Percentiles rank a stretch among this genome's conserved stretches.
Evolutionary conservation across 2,113 vertebrate genomes (phyloP).

Genomic region (Tragulus kanchil): DNA sequence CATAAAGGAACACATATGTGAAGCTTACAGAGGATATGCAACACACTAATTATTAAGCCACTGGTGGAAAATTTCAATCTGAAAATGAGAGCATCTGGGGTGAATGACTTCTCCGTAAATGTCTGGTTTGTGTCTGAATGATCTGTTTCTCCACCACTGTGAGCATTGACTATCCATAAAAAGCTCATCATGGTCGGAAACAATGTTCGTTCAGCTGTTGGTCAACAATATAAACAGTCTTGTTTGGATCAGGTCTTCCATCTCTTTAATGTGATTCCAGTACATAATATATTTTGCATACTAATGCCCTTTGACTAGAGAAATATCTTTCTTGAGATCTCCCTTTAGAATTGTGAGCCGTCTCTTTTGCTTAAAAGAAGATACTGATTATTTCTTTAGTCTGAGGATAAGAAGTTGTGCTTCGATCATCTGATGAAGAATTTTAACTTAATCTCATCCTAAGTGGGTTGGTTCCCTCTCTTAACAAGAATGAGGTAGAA

Average conservation of each 20-base stretch:
- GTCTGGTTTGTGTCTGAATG: conserved; percentile 73
- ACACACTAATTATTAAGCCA: conserved; percentile 67
- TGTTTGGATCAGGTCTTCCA: conserved; percentile 72
- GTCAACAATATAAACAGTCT: conserved; percentile 79
- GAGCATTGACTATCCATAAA: conserved; percentile 71
- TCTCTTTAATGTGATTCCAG: conserved; percentile 76
- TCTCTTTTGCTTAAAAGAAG: conserved; percentile 35
- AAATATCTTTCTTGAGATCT: conserved; percentile 57
- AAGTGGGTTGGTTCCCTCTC: background rate
- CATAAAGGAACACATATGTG: conserved; percentile 74
- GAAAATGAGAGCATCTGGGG: conserved; percentile 78
- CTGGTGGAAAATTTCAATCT: conserved; percentile 76
- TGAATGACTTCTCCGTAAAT: conserved; percentile 68
- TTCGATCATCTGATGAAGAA: background rate
- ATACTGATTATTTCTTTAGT: background rate
- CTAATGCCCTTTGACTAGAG: conserved; percentile 63
- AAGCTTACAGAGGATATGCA: conserved; percentile 63
- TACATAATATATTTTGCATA: conserved; percentile 73
- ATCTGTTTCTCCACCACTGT: conserved; percentile 74
- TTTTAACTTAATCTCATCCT: conserved; percentile 51
- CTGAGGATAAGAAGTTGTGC: background rate
- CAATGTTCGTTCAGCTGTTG: conserved; percentile 76
- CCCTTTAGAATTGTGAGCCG: conserved; percentile 56
- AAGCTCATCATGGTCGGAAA: conserved; percentile 73
- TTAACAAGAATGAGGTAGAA: conserved; percentile 10